Evolutionary conservation across 1,140 invertebrate genomes (phyloP), one percentile per base, ranked within the genome.

Genomic region (Apis cerana): DNA sequence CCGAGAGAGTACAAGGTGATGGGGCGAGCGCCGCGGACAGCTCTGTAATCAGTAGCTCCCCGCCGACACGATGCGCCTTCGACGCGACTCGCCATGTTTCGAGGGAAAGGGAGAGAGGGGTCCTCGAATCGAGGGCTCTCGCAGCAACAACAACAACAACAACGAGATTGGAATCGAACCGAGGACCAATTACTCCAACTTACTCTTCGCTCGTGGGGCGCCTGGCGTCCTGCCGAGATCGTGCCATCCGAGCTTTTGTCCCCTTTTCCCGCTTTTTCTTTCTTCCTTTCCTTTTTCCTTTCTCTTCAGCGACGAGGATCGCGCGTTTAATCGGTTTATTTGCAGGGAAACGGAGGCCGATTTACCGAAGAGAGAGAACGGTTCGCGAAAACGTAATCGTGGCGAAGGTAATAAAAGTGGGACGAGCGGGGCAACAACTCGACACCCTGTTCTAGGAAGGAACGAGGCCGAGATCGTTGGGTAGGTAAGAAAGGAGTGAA

Each of bases 161-260:
- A 88, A 52, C 50, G 1, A 13, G 13, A 85, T 90, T 76, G 83
- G 86, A 90, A 90, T 89, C 89, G 88, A 89, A 90, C 72, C 82
- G 83, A 85, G 86, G 86, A 81, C 89, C 90, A 91, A 91, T 91
- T 91, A 91, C 88, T 91, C 84, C 79, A 89, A 91, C 88, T 88
- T 43, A 43, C 33, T 90, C 89, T 91, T 91, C 90, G 90, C 90
- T 91, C 87, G 85, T 82, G 85, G 89, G 85, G 88, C 84, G 89
- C 87, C 88, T 88, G 86, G 86, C 87, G 87, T 90, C 90, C 90
- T 80, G 89, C 84, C 86, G 90, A 58, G 89, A 84, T 68, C 83
- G 61, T 76, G 80, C 87, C 89, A 90, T 90, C 89, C 89, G 86
- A 89, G n/a, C 33, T 59, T 74, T 74, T 48, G 33, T 59, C 43